Evolutionary conservation across 2,888 invertebrate genomes (phyloP), one percentile per base, ranked within the genome.

Genomic region (Sthenelais limicola): DNA sequence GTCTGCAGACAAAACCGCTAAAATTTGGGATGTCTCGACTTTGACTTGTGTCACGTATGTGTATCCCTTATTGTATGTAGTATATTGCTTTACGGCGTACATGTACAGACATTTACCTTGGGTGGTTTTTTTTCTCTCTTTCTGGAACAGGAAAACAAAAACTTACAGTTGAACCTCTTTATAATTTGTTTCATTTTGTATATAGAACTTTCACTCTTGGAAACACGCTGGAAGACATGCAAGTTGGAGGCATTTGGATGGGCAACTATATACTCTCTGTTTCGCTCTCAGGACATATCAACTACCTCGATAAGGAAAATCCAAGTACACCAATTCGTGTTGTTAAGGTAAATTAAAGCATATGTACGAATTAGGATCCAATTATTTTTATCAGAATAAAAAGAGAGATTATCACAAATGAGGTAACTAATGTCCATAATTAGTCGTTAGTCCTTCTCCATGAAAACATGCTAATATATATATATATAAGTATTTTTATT

Each of bases 1-100:
- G 54, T 98, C 98, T 28, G 99, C 97, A 0, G 99, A 99, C 89
- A 99, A 98, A 89, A 97, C 97, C 0, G 96, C 97, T 82, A 94
- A 94, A 79, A 89, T 98, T 3, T 99, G 98, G 98, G 94, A 98
- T 86, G 92, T 96, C 0, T 94, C 93, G 81, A 93, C 93, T 0
- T 90, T 92, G 83, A 90, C 93, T 80, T 86, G 94, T 68, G 91
- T 88, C 32, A 82, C 81, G 88, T 88, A 79, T 80, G 87, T 82
- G n/a, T 66, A 18, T 32, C 51, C 51, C 15, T 12, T 43, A 43
- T 43, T 43, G 9, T 12, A 43, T 12, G 43, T 15, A 12, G 43
- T 43, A 43, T 43, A 43, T 43, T 43, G 43, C 15, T 15, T 9
- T 43, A 9, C 43, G 9, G 43, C 15, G 9, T 43, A 15, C 15